Evolutionary conservation across 2,888 invertebrate species (phyloP), one percentile per base, ranked within the genome.

Genomic region (Agrotis exclamationis): DNA sequence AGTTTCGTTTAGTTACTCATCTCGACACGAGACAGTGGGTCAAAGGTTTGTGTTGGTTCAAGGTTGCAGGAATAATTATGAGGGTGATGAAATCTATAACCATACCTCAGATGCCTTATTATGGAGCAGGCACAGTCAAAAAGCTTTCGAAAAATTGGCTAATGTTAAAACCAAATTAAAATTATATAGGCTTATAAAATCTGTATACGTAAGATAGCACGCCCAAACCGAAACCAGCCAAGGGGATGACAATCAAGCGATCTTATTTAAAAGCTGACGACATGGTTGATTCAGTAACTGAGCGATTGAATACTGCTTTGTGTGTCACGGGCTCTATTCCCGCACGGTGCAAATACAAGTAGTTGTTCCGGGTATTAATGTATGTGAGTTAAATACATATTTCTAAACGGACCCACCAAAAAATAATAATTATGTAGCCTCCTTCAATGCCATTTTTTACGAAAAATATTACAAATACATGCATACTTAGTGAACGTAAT

Each of bases 31-130:
- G 56, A 58, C 60, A 39, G 60, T 3, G 22, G 79, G 80, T 79
- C 83, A 79, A 79, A 79, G 80, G 74, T 73, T 50, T 44, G 9
- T 6, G n/a, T n/a, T n/a, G n/a, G n/a, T 22, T 50, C 62, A 79
- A 79, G 79, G 80, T 57, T 51, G 44, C 9, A 3, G 16, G 57
- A 59, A 54, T 70, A 48, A 67, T 68, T 28, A 82, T 58, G 28
- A 65, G 13, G 14, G 24, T 80, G 45, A 76, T 47, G 50, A 57
- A 67, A 64, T 64, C 33, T 14, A 53, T 24, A 7, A 33, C 9
- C 33, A 3, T 33, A 33, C 0, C 9, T 39, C 11, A 9, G 39
- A 2, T 39, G 39, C 33, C 9, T 39, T 18, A 22, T 1, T 63
- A 7, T 33, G 7, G 7, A 33, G 33, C 33, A 33, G 33, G 7